These are phyloP conservation scores for Triops longicaudatus DNA, from an alignment of 1,140 invertebrate genomes.

Conservation along the genomic window DNA sequence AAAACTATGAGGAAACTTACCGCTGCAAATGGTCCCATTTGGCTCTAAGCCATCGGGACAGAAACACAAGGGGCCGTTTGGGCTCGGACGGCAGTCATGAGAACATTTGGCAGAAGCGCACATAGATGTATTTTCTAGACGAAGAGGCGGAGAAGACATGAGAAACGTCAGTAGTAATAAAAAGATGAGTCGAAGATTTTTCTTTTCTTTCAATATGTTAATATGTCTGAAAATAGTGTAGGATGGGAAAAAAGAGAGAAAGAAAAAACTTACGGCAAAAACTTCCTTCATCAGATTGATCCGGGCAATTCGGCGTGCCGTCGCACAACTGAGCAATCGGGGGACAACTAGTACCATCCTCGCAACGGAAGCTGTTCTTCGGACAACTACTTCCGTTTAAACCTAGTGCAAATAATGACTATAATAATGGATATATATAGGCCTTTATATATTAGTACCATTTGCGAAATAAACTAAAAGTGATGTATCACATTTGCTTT, in stretches of 20 bases:
- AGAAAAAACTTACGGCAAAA: constrained; percentile 41
- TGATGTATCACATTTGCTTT: too few species aligned
- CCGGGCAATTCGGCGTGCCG: constrained; percentile 44
- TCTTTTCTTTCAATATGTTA: neutral
- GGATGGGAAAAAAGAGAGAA: too few species aligned
- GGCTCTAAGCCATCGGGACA: constrained; percentile 62
- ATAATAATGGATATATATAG: too few species aligned
- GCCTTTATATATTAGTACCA: too few species aligned
- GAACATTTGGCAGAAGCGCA: constrained; percentile 53
- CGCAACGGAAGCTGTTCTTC: constrained; percentile 51
- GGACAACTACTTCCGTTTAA: constrained; percentile 42
- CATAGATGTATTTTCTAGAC: constrained; percentile 44
- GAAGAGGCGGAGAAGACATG: constrained; percentile 30
- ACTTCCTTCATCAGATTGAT: constrained; percentile 47
- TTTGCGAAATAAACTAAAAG: too few species aligned
- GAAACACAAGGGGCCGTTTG: constrained; percentile 60
- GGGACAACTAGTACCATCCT: constrained; percentile 44
- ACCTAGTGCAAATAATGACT: neutral
- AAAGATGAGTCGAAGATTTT: constrained; percentile 18
- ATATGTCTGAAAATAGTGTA: constrained; percentile 18
- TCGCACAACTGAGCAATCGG: constrained; percentile 46
- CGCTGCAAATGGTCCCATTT: constrained; percentile 52
- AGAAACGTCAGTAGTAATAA: constrained; percentile 24
- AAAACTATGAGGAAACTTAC: constrained; percentile 38
- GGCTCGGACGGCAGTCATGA: constrained; percentile 55